Evolutionary conservation across 2,797 vertebrate genomes (phyloP).

Genomic region (Alca torda): DNA sequence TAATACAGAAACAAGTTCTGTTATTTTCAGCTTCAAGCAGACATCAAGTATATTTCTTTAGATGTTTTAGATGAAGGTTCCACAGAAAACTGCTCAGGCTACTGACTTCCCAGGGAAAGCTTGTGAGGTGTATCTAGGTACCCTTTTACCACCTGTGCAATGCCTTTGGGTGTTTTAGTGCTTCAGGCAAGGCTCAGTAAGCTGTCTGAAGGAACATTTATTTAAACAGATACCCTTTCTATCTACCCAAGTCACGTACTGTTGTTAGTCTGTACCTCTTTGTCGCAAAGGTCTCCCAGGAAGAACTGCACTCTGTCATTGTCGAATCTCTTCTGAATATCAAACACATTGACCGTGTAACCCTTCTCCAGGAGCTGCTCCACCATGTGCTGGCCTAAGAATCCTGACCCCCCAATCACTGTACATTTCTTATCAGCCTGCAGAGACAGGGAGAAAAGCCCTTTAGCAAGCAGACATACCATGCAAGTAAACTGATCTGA

Average conservation of each 20-base stretch:
- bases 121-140: neutral
- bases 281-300: slow-evolving; percentile 90
- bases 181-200: neutral
- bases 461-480: neutral
- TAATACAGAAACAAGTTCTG: neutral
- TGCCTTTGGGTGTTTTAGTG: neutral
- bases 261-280: slow-evolving; percentile 77
- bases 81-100: neutral
- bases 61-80: neutral
- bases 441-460: neutral
- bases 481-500: accelerated
- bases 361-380: slow-evolving; percentile 87
- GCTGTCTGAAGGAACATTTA: neutral
- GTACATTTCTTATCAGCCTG: slow-evolving; percentile 87
- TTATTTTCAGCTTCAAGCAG: neutral
- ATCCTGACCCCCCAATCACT: slow-evolving; percentile 93
- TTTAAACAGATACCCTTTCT: neutral
- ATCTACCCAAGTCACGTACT: neutral
- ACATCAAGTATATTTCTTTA: neutral
- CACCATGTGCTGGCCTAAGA: slow-evolving; percentile 92
- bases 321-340: slow-evolving; percentile 86
- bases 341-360: slow-evolving; percentile 89
- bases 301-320: slow-evolving; percentile 84
- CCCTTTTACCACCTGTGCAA: neutral
- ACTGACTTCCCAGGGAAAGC: neutral